Conservation (phyloP, 2,888 invertebrate species). For the Orchestes rusci region DNA sequence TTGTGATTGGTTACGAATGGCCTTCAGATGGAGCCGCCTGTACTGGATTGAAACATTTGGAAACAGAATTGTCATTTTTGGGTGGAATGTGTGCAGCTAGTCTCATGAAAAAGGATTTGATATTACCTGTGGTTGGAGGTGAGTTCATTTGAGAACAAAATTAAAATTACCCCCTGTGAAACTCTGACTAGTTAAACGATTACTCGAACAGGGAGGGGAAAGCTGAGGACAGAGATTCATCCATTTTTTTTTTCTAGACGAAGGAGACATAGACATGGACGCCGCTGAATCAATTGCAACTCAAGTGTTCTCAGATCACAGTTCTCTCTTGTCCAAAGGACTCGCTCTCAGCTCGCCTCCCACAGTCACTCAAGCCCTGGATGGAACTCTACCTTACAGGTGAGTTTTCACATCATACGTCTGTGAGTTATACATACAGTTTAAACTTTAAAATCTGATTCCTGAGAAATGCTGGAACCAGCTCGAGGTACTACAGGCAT, state of each 20-base stretch:
- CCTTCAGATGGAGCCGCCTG: constrained; percentile 46
- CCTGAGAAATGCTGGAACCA: too few species aligned
- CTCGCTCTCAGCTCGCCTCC: constrained; percentile 82
- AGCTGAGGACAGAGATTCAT: too few species aligned
- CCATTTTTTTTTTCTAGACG: constrained; percentile 43
- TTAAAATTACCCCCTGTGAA: too few species aligned
- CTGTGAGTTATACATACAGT: too few species aligned
- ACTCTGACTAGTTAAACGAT: too few species aligned
- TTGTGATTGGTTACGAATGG: constrained; percentile 78
- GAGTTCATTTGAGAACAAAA: constrained; percentile 31
- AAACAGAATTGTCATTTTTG: constrained; percentile 83
- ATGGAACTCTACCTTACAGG: constrained; percentile 80
- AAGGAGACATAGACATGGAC: constrained; percentile 64
- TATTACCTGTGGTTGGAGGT: constrained; percentile 56
- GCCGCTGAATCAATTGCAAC: constrained; percentile 62
- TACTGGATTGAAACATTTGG: constrained; percentile 63
- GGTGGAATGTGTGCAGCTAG: constrained; percentile 89
- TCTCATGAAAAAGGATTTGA: constrained; percentile 75
- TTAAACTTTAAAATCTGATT: too few species aligned
- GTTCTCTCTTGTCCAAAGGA: constrained; percentile 77
- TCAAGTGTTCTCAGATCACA: constrained; percentile 53
- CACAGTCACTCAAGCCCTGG: constrained; percentile 82
- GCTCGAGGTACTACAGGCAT: too few species aligned
- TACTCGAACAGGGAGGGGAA: too few species aligned
- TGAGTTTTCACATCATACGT: too few species aligned